Evolutionary conservation across 2,113 vertebrate species (phyloP).

Genomic region (Perca schrenkii): DNA sequence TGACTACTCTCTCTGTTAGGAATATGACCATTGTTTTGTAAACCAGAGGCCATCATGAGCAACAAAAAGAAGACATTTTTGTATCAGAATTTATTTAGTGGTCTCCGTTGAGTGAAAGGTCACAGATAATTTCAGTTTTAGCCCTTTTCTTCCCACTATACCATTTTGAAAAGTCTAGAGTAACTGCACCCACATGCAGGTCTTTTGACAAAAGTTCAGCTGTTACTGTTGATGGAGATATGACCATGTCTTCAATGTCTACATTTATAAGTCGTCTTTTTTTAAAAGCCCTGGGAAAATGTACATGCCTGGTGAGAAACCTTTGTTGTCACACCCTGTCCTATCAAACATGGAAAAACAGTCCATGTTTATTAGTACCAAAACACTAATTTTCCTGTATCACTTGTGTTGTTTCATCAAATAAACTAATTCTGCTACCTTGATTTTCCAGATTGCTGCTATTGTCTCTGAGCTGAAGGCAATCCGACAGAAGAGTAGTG

Average conservation of each 20-base stretch:
- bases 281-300: background rate
- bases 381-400: background rate
- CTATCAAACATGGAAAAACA: background rate
- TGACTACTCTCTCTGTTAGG: background rate
- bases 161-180: background rate
- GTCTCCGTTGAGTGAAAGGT: background rate
- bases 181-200: no score
- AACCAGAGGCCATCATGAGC: background rate
- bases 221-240: background rate
- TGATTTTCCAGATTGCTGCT: conserved; percentile 85
- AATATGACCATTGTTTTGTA: background rate
- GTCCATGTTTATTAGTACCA: background rate
- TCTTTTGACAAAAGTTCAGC: background rate
- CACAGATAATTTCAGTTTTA: background rate
- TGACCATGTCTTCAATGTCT: background rate
- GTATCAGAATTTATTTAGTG: no score
- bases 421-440: background rate
- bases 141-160: background rate
- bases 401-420: background rate
- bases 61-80: background rate
- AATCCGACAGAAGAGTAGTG: conserved; percentile 77
- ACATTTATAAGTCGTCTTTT: background rate
- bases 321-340: no score
- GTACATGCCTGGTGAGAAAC: no score
- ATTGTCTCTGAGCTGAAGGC: conserved; percentile 87